Base-by-base conservation (phyloP, 2,113 vertebrate genomes). In the Poeciliopsis occidentalis region DNA sequence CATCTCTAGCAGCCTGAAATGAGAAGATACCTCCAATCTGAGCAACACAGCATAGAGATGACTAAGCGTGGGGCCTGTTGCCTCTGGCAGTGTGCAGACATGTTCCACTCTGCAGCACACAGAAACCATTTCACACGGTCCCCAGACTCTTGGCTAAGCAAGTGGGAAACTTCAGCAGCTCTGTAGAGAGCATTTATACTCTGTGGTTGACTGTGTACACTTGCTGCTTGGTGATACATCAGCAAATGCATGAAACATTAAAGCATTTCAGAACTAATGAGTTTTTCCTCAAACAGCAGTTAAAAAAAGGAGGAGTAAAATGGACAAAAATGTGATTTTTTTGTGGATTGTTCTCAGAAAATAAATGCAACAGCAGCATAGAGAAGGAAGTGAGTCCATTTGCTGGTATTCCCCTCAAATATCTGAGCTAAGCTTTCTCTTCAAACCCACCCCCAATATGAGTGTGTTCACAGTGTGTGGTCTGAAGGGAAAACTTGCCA, bases 81-180 rank as follows among this genome's bases (percentile, higher is more conserved):
- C 85, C 82, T 89, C 86, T 90, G 89, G 88, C 76, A 71, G 82
- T 67, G 72, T 73, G 84, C 80, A 90, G 91, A 89, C 89, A 89
- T 93, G 91, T 93, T 93, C 92, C 89, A 91, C 85, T 69, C 66
- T 61, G 86, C 86, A 76, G 86, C 88, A 86, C 87, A 87, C 74
- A 84, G 73, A 79, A 82, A 86, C 82, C 86, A 67, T 84, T 91
- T 92, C 91, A 88, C 91, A 89, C 74, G 81, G 76, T 79, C 80
- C 81, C 75, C 87, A 62, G 64, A 82, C 80, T 84, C 87, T 64
- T 80, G 86, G 88, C 84, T 8, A 47, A 24, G 70, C 32, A n/a
- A 88, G 60, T 82, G 79, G 80, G 91, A 91, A 57, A 91, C 83
- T 81, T 75, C 22, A 80, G 86, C 79, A 75, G 72, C 67, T 69